A percentile compares a stretch with the other conserved stretches of the same genome.
These are phyloP conservation scores for Chorisops tibialis DNA, from an alignment of 2,888 invertebrate species.

Conservation along the genomic window DNA sequence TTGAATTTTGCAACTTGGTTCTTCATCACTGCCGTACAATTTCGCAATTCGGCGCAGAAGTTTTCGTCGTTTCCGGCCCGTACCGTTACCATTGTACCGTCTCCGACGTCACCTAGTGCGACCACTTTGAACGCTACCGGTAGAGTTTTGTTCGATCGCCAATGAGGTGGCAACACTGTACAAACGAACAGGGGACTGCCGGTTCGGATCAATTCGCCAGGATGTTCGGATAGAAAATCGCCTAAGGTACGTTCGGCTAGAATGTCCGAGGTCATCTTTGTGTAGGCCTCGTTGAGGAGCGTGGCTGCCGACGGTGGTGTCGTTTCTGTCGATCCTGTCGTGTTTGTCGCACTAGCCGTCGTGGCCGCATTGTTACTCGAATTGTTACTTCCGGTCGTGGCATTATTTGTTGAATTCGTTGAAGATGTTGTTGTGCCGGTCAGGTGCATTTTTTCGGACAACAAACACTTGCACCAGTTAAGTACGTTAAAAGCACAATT, in stretches of 20 bases:
- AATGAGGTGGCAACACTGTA: slow-evolving; percentile 91
- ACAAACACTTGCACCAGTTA: not conserved
- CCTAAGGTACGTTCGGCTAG: slow-evolving; percentile 82
- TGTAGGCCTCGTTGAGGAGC: slow-evolving; percentile 76
- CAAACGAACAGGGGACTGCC: slow-evolving; percentile 94
- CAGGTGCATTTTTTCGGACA: slow-evolving; percentile 38
- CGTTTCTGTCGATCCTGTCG: slow-evolving; percentile 16
- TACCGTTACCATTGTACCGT: slow-evolving; percentile 94
- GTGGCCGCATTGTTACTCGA: slow-evolving; percentile 34
- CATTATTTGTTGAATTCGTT: slow-evolving; percentile 33
- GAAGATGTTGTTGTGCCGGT: slow-evolving; percentile 36
- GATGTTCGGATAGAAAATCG: slow-evolving; percentile 84
- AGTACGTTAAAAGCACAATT: too few species aligned
- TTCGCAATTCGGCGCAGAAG: slow-evolving; percentile 91
- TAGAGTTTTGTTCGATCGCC: slow-evolving; percentile 97
- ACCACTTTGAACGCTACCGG: slow-evolving; percentile 97
- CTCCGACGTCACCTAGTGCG: slow-evolving; percentile 88
- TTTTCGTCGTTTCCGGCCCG: slow-evolving; percentile 98
- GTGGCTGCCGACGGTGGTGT: slow-evolving; percentile 67
- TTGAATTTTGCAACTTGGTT: slow-evolving; percentile 99
- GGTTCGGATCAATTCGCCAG: slow-evolving; percentile 88
- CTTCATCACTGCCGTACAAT: slow-evolving; percentile 95
- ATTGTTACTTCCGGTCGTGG: slow-evolving; percentile 37
- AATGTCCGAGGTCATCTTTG: slow-evolving; percentile 87
- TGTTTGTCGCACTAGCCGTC: slow-evolving; percentile 36